Evolutionary conservation across 2,888 invertebrate genomes (phyloP).

Genomic region (Eristalinus aeneus): DNA sequence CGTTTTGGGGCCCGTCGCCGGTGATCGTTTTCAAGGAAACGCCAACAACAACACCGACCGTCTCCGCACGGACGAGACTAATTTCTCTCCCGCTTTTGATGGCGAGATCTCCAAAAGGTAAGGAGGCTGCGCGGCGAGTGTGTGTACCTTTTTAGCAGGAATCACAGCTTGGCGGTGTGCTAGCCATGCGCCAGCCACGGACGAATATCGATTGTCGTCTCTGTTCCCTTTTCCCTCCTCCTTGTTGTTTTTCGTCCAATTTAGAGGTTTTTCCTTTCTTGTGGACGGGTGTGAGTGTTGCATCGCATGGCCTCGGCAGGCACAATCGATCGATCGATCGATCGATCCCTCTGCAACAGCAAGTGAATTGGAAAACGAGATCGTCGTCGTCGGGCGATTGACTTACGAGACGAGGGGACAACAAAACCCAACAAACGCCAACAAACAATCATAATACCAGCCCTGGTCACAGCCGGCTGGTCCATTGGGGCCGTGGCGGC

Average conservation of each 20-base stretch:
- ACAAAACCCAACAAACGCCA: constrained; percentile 51
- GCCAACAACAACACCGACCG: constrained; percentile 25
- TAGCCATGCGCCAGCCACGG: constrained; percentile 69
- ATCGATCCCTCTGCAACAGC: constrained; percentile 40
- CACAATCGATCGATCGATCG: constrained; percentile 25
- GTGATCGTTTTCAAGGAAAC: constrained; percentile 68
- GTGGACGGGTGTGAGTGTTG: constrained; percentile 7
- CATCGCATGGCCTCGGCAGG: constrained; percentile 21
- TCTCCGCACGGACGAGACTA: constrained; percentile 49
- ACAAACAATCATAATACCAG: constrained; percentile 54
- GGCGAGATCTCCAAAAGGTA: constrained; percentile 57
- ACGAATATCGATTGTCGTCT: not conserved
- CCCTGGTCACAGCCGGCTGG: constrained; percentile 11
- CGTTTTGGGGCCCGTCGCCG: constrained; percentile 60
- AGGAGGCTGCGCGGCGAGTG: constrained; percentile 27
- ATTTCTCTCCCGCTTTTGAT: constrained; percentile 79
- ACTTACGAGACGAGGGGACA: constrained; percentile 28
- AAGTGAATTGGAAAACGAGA: constrained; percentile 65
- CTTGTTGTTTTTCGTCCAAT: constrained; percentile 19
- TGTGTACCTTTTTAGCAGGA: constrained; percentile 51
- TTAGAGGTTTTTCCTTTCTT: constrained; percentile 39
- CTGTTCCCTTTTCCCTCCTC: not conserved
- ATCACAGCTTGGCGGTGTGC: constrained; percentile 65
- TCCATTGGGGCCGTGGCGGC: not conserved
- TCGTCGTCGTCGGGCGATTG: constrained; percentile 18